These are phyloP conservation scores for Aethina tumida DNA, from an alignment of 1,140 invertebrate genomes.

Conservation along the genomic window DNA sequence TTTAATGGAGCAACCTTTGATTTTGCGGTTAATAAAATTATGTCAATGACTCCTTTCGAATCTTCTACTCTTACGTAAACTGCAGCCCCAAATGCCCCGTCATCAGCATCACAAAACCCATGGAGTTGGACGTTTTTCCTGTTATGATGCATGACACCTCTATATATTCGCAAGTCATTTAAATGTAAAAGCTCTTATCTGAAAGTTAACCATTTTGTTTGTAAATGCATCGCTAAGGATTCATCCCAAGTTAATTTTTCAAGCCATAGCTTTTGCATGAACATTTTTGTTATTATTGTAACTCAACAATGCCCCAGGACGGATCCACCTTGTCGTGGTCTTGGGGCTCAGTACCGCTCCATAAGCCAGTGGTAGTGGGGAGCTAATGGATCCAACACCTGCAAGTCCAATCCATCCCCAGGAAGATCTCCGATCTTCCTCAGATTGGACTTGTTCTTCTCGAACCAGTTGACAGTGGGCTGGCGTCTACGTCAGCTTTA, in stretches of 20 bases:
- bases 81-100: slow-evolving; percentile 26
- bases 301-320: too few relatives aligned
- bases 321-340: too few relatives aligned
- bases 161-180: slow-evolving; percentile 1
- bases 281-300: slow-evolving; percentile 7
- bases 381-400: too few relatives aligned
- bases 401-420: too few relatives aligned
- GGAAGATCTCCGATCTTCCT: too few relatives aligned
- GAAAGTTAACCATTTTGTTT: slow-evolving; percentile 2
- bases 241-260: slow-evolving; percentile 2
- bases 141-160: not conserved
- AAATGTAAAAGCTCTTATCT: not conserved
- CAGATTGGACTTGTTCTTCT: too few relatives aligned
- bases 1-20: slow-evolving; percentile 31
- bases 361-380: too few relatives aligned
- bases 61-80: slow-evolving; percentile 25
- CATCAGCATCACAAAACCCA: slow-evolving; percentile 29
- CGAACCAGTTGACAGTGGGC: too few relatives aligned
- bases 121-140: slow-evolving; percentile 15
- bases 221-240: slow-evolving; percentile 2
- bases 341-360: too few relatives aligned
- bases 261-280: slow-evolving; percentile 10
- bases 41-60: slow-evolving; percentile 10
- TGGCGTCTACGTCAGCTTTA: too few relatives aligned
- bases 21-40: slow-evolving; percentile 26